A percentile compares a stretch with the other conserved stretches of the same genome.
Evolutionary conservation across 1,140 invertebrate species (phyloP).

Genomic region (Meloidogyne floridensis): DNA sequence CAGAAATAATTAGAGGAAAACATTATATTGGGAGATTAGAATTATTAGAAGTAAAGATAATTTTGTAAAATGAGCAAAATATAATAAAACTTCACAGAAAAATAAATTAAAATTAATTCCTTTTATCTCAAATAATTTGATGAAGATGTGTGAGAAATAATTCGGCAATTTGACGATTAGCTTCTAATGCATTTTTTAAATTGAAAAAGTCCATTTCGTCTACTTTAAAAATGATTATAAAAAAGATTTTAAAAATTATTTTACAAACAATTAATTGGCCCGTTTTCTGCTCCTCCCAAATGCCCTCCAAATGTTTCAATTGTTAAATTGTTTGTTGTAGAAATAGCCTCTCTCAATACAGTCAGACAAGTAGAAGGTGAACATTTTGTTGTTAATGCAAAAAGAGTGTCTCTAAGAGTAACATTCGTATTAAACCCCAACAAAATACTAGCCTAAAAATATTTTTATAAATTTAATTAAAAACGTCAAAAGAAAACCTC

Average conservation of each 20-base stretch:
- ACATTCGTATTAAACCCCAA: conserved; percentile 4
- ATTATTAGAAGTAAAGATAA: too few relatives aligned
- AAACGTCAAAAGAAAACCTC: conserved; percentile 15
- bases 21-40: too few relatives aligned
- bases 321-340: conserved; percentile 10
- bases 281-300: conserved; percentile 10
- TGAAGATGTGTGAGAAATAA: conserved; percentile 24
- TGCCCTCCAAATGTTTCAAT: conserved; percentile 16
- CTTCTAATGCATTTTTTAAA: conserved; percentile 15
- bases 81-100: not conserved
- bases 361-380: conserved; percentile 19
- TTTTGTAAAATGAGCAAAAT: not conserved
- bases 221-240: not conserved
- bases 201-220: conserved; percentile 8
- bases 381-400: conserved; percentile 14
- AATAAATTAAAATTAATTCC: not conserved
- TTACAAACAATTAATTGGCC: not conserved
- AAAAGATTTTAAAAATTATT: not conserved
- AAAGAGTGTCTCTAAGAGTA: conserved; percentile 18
- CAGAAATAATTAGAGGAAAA: too few relatives aligned
- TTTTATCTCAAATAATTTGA: not conserved
- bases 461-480: not conserved
- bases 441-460: conserved; percentile 23
- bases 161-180: conserved; percentile 15
- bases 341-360: conserved; percentile 19